Conservation (phyloP, 2,113 vertebrate genomes). For the Pleuronectes platessa region DNA sequence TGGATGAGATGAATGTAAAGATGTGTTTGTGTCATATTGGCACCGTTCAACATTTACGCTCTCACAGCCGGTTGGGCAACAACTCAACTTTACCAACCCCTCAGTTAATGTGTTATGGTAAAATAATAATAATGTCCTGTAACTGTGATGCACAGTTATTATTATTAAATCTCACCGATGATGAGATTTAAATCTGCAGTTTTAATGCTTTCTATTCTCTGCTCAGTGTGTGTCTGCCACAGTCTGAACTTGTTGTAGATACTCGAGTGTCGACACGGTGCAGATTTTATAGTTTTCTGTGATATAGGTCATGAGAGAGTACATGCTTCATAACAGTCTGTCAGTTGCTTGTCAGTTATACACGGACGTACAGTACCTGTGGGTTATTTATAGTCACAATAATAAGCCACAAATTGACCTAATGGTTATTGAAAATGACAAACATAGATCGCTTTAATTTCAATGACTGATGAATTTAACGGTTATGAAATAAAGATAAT, state of each 20-base stretch:
- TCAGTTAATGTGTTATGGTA: background rate
- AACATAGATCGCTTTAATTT: no score
- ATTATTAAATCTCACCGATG: background rate
- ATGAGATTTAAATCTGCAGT: background rate
- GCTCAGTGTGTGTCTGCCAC: background rate
- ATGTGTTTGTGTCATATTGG: slow-evolving; percentile 57
- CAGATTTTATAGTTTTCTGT: background rate
- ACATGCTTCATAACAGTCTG: background rate
- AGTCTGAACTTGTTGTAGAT: no score
- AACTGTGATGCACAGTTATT: background rate
- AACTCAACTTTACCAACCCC: no score
- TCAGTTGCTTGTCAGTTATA: background rate
- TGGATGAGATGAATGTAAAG: background rate
- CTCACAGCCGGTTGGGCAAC: slow-evolving; percentile 1
- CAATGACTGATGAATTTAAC: background rate
- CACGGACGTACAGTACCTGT: background rate
- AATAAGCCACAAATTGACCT: background rate
- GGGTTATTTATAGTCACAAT: background rate
- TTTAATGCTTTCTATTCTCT: background rate
- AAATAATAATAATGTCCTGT: background rate
- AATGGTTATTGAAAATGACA: background rate
- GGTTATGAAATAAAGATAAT: background rate
- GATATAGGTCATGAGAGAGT: background rate
- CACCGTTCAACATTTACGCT: slow-evolving; percentile 41
- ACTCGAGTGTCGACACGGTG: background rate